phyloP scores from a whole-genome alignment of 2,113 vertebrate species.

The Scytalopus superciliaris region DNA sequence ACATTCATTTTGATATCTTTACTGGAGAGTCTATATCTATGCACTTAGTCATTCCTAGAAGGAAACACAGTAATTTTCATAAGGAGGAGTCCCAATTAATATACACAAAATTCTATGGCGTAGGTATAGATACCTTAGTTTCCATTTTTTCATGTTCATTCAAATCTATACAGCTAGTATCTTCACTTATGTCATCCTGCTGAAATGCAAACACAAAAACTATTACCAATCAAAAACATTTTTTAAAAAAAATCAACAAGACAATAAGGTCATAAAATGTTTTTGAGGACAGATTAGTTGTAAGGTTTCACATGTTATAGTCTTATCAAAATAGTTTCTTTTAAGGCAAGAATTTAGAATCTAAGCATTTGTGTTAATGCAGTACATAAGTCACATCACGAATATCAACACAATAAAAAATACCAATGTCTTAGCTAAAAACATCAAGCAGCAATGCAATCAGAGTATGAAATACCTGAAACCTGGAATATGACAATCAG shows the following conservation, averaged over 20 bases:
- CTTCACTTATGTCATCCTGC: slow-evolving; percentile 78
- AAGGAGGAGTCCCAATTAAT: neutral
- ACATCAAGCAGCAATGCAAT: neutral
- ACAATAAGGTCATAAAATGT: neutral
- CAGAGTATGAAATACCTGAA: neutral
- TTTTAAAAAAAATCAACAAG: neutral
- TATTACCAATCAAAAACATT: neutral
- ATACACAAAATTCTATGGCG: neutral
- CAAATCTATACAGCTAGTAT: slow-evolving; percentile 77
- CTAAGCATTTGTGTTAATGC: neutral
- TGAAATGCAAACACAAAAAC: slow-evolving; percentile 32
- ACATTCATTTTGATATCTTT: neutral
- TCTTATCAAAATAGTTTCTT: neutral
- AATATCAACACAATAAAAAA: neutral
- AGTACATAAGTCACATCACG: accelerated
- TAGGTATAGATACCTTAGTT: slow-evolving; percentile 68
- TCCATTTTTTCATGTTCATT: slow-evolving; percentile 80
- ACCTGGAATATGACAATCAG: neutral
- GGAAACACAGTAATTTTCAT: neutral
- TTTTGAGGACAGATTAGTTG: neutral
- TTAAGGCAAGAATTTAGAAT: neutral
- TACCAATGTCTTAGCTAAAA: neutral
- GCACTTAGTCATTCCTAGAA: neutral
- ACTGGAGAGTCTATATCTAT: neutral
- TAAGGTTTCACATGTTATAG: neutral